Evolutionary conservation across 2,797 vertebrate species (phyloP).

Genomic region (Amblyopsis hoosieri): DNA sequence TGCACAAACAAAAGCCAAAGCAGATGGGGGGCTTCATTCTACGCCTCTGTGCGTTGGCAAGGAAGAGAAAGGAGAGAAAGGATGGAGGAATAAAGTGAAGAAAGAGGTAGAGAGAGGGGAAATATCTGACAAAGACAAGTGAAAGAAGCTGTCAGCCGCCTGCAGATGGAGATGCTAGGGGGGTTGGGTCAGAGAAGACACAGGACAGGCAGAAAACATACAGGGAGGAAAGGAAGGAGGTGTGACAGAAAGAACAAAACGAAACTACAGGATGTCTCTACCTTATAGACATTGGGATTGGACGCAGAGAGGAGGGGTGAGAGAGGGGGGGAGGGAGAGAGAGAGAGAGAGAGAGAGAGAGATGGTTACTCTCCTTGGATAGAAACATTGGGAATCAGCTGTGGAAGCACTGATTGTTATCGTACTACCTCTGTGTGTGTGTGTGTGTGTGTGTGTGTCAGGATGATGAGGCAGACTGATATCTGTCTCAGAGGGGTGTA

Average conservation of each 20-base stretch:
- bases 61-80: slow-evolving; percentile 65
- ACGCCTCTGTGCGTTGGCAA: slow-evolving; percentile 44
- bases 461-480: slow-evolving; percentile 68
- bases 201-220: slow-evolving; percentile 43
- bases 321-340: slow-evolving; percentile 13
- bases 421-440: slow-evolving; percentile 56
- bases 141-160: slow-evolving; percentile 84
- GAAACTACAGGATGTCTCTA: slow-evolving; percentile 72
- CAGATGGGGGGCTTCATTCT: slow-evolving; percentile 76
- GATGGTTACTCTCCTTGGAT: slow-evolving; percentile 51
- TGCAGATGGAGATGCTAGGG: slow-evolving; percentile 77
- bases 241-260: slow-evolving; percentile 51
- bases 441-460: slow-evolving; percentile 30
- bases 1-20: slow-evolving; percentile 93
- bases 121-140: slow-evolving; percentile 88
- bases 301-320: slow-evolving; percentile 34
- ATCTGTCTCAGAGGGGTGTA: slow-evolving; percentile 66
- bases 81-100: slow-evolving; percentile 84
- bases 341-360: slow-evolving; percentile 36
- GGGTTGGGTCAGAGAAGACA: slow-evolving; percentile 59
- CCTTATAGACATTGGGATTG: slow-evolving; percentile 68
- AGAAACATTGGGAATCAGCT: slow-evolving; percentile 80
- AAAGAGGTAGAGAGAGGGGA: slow-evolving; percentile 78
- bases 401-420: slow-evolving; percentile 82
- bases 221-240: slow-evolving; percentile 30